phyloP scores from a whole-genome alignment of 2,113 vertebrate species.

The Callorhinus ursinus region DNA sequence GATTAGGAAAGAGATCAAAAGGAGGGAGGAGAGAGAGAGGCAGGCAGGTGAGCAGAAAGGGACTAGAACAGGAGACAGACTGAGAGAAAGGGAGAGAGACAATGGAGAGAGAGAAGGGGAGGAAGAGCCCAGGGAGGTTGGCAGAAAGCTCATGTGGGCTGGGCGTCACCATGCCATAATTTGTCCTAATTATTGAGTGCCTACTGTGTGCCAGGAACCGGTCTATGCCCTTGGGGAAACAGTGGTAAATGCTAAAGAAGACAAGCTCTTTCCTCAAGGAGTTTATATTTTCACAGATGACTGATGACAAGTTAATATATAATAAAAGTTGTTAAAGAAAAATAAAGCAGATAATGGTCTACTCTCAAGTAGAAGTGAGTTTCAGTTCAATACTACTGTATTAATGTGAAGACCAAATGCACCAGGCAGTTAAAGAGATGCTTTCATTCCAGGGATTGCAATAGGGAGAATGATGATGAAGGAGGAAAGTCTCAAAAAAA shows the following conservation, averaged over 20 bases:
- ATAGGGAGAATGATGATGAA: neutral
- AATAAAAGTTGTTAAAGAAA: neutral
- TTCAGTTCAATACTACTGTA: neutral
- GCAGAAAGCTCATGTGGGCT: neutral
- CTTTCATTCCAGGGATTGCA: neutral
- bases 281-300: neutral
- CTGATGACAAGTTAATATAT: neutral
- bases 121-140: neutral
- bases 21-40: neutral
- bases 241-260: neutral
- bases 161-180: too few relatives aligned
- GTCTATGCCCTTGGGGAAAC: neutral
- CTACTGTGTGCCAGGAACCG: neutral
- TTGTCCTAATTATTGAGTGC: neutral
- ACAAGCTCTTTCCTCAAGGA: neutral
- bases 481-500: neutral
- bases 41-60: neutral
- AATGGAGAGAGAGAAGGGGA: neutral
- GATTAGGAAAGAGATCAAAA: neutral
- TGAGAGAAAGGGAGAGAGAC: neutral
- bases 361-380: neutral
- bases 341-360: neutral
- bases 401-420: neutral
- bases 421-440: neutral
- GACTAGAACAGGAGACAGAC: neutral